A percentile compares a stretch with the other conserved stretches of the same genome.
Conservation (phyloP, 2,888 invertebrate species). For the Neoitamus cyanurus region DNA sequence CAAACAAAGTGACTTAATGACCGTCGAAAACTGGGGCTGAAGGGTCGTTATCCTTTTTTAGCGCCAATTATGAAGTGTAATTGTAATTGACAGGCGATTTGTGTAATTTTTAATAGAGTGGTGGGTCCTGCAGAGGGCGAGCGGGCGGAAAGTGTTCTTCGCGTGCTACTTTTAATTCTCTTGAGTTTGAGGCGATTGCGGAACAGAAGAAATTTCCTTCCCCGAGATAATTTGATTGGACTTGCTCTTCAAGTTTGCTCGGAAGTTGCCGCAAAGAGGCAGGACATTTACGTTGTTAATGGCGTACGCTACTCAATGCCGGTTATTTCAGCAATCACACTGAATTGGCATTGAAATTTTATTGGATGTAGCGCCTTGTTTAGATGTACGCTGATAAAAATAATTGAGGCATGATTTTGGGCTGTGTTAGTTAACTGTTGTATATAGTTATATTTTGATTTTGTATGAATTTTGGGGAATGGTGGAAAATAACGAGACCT, state of each 20-base stretch:
- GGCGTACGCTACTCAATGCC: neutral
- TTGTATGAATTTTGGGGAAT: too few species aligned
- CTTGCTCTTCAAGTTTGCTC: neutral
- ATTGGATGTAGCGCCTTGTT: neutral
- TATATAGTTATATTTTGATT: neutral
- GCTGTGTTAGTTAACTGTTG: neutral
- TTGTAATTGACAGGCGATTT: slow-evolving; percentile 50
- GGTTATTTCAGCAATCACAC: neutral
- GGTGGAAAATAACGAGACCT: too few species aligned
- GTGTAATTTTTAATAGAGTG: slow-evolving; percentile 45
- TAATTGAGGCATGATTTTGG: neutral
- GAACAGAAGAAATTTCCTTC: neutral
- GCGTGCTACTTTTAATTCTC: neutral
- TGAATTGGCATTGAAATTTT: neutral
- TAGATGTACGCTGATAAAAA: neutral
- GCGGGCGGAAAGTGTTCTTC: neutral
- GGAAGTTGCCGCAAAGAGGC: neutral
- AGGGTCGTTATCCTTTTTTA: slow-evolving; percentile 49
- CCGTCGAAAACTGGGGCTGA: slow-evolving; percentile 33
- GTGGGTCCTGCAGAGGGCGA: neutral
- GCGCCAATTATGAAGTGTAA: slow-evolving; percentile 49
- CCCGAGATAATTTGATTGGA: neutral
- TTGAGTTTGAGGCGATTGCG: neutral
- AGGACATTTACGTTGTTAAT: neutral
- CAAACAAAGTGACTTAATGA: slow-evolving; percentile 48